phyloP scores from a whole-genome alignment of 2,888 invertebrate species.

The Nephrotoma guestfalica region DNA sequence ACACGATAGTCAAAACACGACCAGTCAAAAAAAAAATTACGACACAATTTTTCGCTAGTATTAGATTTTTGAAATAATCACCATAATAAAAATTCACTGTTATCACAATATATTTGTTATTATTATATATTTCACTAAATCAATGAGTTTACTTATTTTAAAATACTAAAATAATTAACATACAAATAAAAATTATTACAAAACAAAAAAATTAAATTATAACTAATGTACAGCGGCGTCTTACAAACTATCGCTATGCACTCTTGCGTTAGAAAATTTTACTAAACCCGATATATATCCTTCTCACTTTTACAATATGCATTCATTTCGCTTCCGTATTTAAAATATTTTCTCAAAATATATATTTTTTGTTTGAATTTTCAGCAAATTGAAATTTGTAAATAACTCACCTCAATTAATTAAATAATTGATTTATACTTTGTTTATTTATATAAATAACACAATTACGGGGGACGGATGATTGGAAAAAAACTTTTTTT shows the following conservation, averaged over 20 bases:
- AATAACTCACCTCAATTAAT: conserved; percentile 5
- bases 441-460: neutral
- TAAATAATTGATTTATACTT: neutral
- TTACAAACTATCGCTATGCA: neutral
- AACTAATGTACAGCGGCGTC: conserved; percentile 4
- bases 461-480: conserved; percentile 6
- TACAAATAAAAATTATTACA: neutral
- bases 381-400: neutral
- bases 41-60: neutral
- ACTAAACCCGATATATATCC: neutral
- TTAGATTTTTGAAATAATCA: neutral
- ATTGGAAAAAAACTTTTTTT: neutral
- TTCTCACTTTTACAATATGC: neutral
- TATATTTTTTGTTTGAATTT: neutral
- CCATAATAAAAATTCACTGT: neutral
- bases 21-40: neutral
- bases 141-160: neutral
- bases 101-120: neutral
- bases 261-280: neutral
- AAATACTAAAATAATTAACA: neutral
- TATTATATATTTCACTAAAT: neutral
- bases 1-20: neutral
- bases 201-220: neutral
- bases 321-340: neutral
- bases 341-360: neutral